Evolutionary conservation across 2,888 invertebrate genomes (phyloP).

Genomic region (Phalera bucephala): DNA sequence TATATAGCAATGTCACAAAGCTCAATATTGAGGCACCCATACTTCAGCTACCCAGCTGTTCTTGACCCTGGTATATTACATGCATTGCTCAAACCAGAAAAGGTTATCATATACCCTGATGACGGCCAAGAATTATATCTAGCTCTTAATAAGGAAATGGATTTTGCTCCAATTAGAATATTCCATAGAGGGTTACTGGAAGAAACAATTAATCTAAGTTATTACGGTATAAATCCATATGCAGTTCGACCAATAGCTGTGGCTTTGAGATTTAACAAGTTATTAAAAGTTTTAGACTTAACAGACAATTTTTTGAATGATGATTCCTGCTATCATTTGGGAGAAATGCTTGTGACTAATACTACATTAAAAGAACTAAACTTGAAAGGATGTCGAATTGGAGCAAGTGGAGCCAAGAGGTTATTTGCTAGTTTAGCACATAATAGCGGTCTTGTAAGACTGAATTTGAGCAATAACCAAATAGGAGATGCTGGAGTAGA

Average conservation of each 20-base stretch:
- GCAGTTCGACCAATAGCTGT: conserved; percentile 58
- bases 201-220: conserved; percentile 51
- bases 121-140: conserved; percentile 65
- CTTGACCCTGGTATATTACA: conserved; percentile 58
- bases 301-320: conserved; percentile 58
- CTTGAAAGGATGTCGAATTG: conserved; percentile 62
- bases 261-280: conserved; percentile 52
- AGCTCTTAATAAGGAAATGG: conserved; percentile 55
- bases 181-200: conserved; percentile 50
- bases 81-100: conserved; percentile 48
- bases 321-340: conserved; percentile 63
- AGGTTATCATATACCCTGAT: conserved; percentile 39
- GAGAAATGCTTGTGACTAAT: conserved; percentile 54
- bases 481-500: conserved; percentile 48
- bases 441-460: conserved; percentile 39
- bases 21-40: conserved; percentile 53
- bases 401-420: conserved; percentile 40
- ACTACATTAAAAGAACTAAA: conserved; percentile 46
- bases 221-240: conserved; percentile 58
- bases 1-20: conserved; percentile 57
- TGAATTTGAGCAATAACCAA: conserved; percentile 52
- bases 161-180: conserved; percentile 44
- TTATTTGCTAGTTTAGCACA: conserved; percentile 36
- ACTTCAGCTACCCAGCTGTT: conserved; percentile 60
- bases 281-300: conserved; percentile 48